These are phyloP conservation scores for Agonopterix alstromeriana DNA, from an alignment of 2,888 invertebrate genomes.

Conservation along the genomic window DNA sequence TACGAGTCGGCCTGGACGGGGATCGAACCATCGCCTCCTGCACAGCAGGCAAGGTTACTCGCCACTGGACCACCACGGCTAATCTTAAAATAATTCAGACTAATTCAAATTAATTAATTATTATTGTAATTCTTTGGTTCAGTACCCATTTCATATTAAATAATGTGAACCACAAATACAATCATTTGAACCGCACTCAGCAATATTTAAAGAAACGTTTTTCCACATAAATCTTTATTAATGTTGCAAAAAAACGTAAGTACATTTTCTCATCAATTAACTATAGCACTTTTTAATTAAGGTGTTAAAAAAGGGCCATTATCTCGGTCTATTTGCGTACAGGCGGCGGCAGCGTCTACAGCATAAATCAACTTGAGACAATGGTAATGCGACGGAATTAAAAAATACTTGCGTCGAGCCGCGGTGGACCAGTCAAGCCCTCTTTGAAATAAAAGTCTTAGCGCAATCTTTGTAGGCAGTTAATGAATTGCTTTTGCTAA, in stretches of 20 bases:
- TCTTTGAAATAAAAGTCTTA: constrained; percentile 64
- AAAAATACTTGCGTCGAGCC: constrained; percentile 62
- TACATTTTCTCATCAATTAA: constrained; percentile 46
- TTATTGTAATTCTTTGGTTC: too few species aligned
- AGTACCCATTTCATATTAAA: too few species aligned
- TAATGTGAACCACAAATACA: too few species aligned
- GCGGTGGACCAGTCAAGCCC: constrained; percentile 9
- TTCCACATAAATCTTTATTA: too few species aligned
- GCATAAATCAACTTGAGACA: constrained; percentile 68
- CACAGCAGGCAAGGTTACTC: too few species aligned
- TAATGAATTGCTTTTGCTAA: constrained; percentile 74
- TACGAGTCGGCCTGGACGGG: too few species aligned
- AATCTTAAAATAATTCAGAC: too few species aligned
- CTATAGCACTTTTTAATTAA: constrained; percentile 57
- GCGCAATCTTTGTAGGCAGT: constrained; percentile 63
- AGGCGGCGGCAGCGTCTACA: constrained; percentile 13
- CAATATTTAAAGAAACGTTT: too few species aligned
- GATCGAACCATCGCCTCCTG: too few species aligned
- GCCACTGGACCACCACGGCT: too few species aligned
- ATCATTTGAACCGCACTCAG: too few species aligned
- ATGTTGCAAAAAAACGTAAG: constrained; percentile 9
- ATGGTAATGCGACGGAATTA: constrained; percentile 70
- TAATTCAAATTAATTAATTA: too few species aligned
- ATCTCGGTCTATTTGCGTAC: constrained; percentile 57
- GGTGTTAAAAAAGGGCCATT: constrained; percentile 65